A percentile compares a stretch with the other conserved stretches of the same genome.
These are phyloP conservation scores for Camelus dromedarius DNA, from an alignment of 2,113 vertebrate genomes.

Conservation along the genomic window DNA sequence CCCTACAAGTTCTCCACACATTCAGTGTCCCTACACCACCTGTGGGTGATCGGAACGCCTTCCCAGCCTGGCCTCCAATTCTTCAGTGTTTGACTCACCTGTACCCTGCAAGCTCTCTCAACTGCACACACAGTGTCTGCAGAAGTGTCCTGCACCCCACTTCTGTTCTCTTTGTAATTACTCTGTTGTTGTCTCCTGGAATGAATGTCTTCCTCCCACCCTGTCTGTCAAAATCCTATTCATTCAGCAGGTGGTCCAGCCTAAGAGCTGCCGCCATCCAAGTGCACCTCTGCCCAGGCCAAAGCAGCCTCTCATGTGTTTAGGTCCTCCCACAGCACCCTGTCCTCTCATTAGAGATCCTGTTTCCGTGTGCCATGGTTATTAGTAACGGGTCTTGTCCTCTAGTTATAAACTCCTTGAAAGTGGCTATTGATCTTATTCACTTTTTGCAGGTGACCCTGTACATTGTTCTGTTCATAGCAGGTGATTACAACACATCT, in stretches of 20 bases:
- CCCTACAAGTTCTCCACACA: not conserved
- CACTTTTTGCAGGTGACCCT: not conserved
- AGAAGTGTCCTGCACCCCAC: accelerated
- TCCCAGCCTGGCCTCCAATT: not conserved
- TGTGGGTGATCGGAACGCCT: accelerated
- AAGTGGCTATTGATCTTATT: not conserved
- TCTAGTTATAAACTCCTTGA: not conserved
- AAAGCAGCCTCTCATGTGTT: accelerated
- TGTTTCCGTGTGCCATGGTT: not conserved
- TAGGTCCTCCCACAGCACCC: not conserved
- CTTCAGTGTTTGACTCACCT: not conserved
- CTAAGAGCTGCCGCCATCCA: not conserved
- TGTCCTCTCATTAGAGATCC: not conserved
- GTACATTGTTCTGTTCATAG: not conserved
- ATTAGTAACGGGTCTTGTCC: not conserved
- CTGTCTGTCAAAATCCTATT: not conserved
- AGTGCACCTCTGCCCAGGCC: not conserved
- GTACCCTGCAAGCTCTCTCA: not conserved
- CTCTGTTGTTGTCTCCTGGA: not conserved
- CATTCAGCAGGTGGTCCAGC: no score
- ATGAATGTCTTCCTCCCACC: not conserved
- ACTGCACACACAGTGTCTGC: not conserved
- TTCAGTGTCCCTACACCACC: not conserved
- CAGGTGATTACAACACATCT: not conserved
- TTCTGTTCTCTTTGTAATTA: not conserved